Evolutionary conservation across 2,888 invertebrate species (phyloP).

Genomic region (Hololepta plana): DNA sequence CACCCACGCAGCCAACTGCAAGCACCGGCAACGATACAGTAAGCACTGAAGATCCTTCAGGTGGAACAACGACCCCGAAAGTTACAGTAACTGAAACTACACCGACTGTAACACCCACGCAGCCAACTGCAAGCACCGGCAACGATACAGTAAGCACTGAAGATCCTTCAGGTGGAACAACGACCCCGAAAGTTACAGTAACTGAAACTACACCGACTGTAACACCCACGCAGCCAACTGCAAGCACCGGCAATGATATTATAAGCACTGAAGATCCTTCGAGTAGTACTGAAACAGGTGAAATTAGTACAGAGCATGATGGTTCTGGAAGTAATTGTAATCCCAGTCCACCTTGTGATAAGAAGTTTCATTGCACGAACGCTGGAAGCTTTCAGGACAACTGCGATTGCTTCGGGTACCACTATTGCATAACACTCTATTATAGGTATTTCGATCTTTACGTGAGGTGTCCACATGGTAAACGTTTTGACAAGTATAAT

Average conservation of each 20-base stretch:
- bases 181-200: neutral
- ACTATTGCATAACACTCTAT: slow-evolving; percentile 16
- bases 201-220: slow-evolving; percentile 1
- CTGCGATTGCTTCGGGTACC: slow-evolving; percentile 15
- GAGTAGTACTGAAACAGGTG: neutral
- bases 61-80: neutral
- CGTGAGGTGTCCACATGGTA: slow-evolving; percentile 15
- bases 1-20: slow-evolving; percentile 1
- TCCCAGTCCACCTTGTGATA: no score
- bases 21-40: neutral
- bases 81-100: neutral
- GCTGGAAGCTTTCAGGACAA: slow-evolving; percentile 17
- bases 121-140: neutral
- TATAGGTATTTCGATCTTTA: slow-evolving; percentile 12
- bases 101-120: neutral
- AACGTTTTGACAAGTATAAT: slow-evolving; percentile 14
- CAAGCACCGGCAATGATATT: no score
- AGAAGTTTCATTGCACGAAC: slow-evolving; percentile 13
- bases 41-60: neutral
- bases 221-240: slow-evolving; percentile 1
- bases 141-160: neutral
- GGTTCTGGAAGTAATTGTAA: no score
- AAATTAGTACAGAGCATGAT: neutral
- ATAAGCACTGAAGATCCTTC: neutral
- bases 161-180: neutral